Evolutionary conservation across 2,888 invertebrate species (phyloP).

Genomic region (Schizotus pectinicornis): DNA sequence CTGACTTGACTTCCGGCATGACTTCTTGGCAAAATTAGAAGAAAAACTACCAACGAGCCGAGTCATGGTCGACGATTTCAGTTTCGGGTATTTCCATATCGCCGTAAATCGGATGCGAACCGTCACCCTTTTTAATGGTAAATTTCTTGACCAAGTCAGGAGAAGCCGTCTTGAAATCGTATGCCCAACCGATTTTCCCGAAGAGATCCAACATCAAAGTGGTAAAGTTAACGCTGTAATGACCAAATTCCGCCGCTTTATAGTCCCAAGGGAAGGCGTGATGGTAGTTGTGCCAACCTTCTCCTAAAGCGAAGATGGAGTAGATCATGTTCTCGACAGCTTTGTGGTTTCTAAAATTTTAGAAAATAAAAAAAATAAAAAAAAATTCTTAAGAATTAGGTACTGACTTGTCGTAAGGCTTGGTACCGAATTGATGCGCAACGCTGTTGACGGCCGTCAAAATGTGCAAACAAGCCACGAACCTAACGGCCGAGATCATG

Average conservation of each 20-base stretch:
- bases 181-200: conserved; percentile 75
- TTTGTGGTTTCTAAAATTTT: not conserved
- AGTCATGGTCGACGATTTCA: no score
- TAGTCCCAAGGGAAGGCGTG: conserved; percentile 95
- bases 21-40: no score
- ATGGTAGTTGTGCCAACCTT: conserved; percentile 95
- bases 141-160: conserved; percentile 62
- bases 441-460: conserved; percentile 86
- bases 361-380: no score
- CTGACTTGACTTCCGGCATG: no score
- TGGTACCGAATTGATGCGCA: conserved; percentile 79
- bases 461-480: conserved; percentile 69
- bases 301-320: conserved; percentile 78
- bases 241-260: conserved; percentile 84
- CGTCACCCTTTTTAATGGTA: conserved; percentile 24
- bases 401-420: conserved; percentile 77
- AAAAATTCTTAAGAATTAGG: no score
- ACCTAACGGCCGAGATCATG: conserved; percentile 59
- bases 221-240: conserved; percentile 67
- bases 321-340: conserved; percentile 57
- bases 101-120: no score
- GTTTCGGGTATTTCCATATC: no score
- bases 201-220: conserved; percentile 74
- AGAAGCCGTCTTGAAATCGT: conserved; percentile 74
- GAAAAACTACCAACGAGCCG: no score